Conservation (phyloP, 2,797 vertebrate species). For the Podarcis lilfordi region DNA sequence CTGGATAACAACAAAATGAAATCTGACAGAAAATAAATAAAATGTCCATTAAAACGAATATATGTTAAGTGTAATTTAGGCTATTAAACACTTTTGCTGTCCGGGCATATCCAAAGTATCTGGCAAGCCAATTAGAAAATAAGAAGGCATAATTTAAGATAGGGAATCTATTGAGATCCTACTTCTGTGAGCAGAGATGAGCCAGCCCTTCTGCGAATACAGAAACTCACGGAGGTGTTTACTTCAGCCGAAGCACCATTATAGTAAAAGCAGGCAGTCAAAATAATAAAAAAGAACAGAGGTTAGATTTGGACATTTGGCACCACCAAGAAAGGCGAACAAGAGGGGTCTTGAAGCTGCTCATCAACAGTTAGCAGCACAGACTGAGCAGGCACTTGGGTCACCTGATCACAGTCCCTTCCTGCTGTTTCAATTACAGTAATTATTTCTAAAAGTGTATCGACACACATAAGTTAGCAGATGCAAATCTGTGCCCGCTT, state of each 20-base stretch:
- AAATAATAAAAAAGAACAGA: not conserved
- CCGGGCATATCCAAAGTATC: not conserved
- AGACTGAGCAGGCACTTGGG: too few species aligned
- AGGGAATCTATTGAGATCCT: not conserved
- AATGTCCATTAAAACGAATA: not conserved
- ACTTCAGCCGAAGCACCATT: not conserved
- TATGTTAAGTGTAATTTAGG: not conserved
- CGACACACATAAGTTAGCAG: not conserved
- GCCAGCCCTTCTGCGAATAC: too few species aligned
- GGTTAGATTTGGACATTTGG: not conserved
- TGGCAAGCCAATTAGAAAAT: not conserved
- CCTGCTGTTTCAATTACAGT: too few species aligned
- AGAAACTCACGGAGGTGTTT: not conserved
- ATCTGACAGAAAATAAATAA: not conserved
- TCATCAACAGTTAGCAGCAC: too few species aligned
- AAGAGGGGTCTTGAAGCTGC: too few species aligned
- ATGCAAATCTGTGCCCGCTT: too few species aligned
- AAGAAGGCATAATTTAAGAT: not conserved
- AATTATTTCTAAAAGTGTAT: not conserved
- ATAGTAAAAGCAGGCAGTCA: too few species aligned
- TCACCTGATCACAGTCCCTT: not conserved
- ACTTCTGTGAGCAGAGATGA: not conserved
- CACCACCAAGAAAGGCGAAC: not conserved
- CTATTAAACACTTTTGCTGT: not conserved
- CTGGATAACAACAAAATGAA: not conserved